phyloP scores from a whole-genome alignment of 2,888 invertebrate species.

The Drosophila rubida region DNA sequence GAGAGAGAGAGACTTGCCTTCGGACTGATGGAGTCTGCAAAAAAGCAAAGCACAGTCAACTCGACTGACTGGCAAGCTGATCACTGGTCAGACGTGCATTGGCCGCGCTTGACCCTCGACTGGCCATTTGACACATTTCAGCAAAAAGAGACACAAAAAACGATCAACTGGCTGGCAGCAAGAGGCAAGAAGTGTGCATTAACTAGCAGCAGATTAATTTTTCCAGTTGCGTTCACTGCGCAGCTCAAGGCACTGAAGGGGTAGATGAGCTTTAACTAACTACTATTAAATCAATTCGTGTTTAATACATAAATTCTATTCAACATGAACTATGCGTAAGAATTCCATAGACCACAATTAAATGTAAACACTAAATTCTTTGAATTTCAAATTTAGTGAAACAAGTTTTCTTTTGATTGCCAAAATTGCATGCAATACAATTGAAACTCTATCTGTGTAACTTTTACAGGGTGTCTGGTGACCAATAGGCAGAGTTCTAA shows the following conservation, averaged over 20 bases:
- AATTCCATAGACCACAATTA: too few relatives aligned
- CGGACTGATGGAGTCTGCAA: constrained; percentile 7
- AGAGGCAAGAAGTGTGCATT: background rate
- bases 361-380: too few relatives aligned
- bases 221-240: constrained; percentile 1
- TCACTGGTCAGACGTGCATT: constrained; percentile 49
- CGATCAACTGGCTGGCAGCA: background rate
- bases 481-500: constrained; percentile 9
- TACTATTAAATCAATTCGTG: too few relatives aligned
- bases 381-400: too few relatives aligned
- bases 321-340: too few relatives aligned
- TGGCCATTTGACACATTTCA: constrained; percentile 61
- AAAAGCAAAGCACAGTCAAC: background rate
- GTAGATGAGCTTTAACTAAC: background rate
- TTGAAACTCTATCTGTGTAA: background rate
- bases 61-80: constrained; percentile 11
- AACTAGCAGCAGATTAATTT: constrained; percentile 29
- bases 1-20: background rate
- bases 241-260: too few relatives aligned
- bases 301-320: too few relatives aligned
- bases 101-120: constrained; percentile 66
- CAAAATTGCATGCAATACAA: too few relatives aligned
- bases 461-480: constrained; percentile 23
- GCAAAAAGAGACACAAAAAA: constrained; percentile 18
- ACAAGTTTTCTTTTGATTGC: too few relatives aligned